Percentiles rank a stretch among this genome's conserved stretches.
These are phyloP conservation scores for Eupristina koningsbergeri DNA, from an alignment of 1,140 invertebrate species.

Conservation along the genomic window DNA sequence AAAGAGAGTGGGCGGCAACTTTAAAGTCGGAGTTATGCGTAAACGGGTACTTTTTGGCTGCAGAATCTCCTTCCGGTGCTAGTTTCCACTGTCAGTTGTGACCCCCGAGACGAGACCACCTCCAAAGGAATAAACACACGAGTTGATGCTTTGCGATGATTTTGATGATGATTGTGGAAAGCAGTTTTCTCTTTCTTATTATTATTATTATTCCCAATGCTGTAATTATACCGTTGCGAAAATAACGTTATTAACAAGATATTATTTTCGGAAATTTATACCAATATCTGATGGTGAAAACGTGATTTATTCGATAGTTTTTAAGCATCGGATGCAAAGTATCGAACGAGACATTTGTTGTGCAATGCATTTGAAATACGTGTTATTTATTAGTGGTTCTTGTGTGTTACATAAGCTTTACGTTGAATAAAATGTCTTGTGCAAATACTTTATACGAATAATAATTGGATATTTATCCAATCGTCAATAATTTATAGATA, in stretches of 20 bases:
- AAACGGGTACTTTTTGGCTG: constrained; percentile 46
- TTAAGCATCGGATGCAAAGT: not conserved
- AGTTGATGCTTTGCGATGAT: too few species aligned
- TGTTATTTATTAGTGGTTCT: constrained; percentile 1
- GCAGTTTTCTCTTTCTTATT: too few species aligned
- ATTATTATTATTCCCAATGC: too few species aligned
- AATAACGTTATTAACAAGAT: not conserved
- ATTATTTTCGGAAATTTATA: not conserved
- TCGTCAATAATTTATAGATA: too few species aligned
- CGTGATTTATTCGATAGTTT: not conserved
- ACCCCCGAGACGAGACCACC: too few species aligned
- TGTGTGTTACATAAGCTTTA: not conserved
- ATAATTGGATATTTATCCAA: constrained; percentile 10
- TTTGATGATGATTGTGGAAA: too few species aligned
- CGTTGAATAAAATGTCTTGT: not conserved
- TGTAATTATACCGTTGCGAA: too few species aligned
- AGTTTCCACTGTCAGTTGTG: too few species aligned
- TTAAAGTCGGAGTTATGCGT: constrained; percentile 47
- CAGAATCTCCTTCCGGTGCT: too few species aligned
- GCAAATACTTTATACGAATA: not conserved
- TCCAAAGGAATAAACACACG: too few species aligned
- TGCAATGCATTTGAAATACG: not conserved
- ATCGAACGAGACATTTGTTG: not conserved
- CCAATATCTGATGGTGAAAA: not conserved
- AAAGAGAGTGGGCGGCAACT: not conserved